These are phyloP conservation scores for Linurgus olivaceus DNA, from an alignment of 2,797 vertebrate genomes.

Conservation along the genomic window DNA sequence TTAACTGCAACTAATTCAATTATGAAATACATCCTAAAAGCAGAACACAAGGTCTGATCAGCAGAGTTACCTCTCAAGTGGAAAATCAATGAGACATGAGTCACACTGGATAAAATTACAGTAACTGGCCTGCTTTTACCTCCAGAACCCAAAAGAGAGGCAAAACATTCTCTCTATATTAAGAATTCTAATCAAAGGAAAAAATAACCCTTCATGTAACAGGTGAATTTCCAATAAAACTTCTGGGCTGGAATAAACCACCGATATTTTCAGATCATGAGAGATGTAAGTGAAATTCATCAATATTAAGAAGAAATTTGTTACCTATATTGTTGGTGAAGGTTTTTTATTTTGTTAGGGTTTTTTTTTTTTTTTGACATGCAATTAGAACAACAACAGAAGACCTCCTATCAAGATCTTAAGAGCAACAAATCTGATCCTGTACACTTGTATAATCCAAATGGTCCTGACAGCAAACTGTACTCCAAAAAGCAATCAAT, in stretches of 20 bases:
- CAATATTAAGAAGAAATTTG: neutral
- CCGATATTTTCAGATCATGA: neutral
- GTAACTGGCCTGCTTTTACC: neutral
- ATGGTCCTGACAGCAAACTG: neutral
- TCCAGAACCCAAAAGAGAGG: neutral
- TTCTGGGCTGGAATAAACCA: neutral
- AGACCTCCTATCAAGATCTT: neutral
- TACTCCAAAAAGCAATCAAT: neutral
- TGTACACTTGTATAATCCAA: neutral
- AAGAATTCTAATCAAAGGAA: neutral
- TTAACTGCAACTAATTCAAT: neutral
- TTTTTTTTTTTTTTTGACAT: neutral
- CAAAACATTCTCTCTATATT: neutral
- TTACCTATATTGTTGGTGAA: neutral
- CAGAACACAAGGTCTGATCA: neutral
- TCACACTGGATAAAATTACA: neutral
- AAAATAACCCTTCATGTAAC: neutral
- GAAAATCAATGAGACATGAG: conserved; percentile 25
- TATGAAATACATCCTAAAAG: neutral
- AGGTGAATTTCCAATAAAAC: neutral
- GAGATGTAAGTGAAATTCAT: neutral
- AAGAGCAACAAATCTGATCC: neutral
- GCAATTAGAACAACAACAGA: neutral
- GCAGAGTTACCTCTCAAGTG: neutral
- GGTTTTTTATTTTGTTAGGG: no score